phyloP scores from a whole-genome alignment of 2,888 invertebrate species.

The Gymnoscelis rufifasciata region DNA sequence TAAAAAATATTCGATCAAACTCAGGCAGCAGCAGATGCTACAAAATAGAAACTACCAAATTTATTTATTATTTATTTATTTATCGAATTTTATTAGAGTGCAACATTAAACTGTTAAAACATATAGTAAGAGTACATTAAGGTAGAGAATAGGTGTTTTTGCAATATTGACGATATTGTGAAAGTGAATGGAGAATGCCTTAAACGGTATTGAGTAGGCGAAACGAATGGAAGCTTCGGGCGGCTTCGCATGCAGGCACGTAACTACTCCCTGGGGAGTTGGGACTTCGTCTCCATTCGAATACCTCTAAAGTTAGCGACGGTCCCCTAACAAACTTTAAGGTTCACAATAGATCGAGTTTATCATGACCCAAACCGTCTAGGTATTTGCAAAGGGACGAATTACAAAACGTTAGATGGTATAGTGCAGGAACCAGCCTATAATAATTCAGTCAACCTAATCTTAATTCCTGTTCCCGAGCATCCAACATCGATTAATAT shows the following conservation, averaged over 20 bases:
- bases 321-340: conserved; percentile 28
- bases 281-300: conserved; percentile 47
- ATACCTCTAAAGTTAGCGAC: conserved; percentile 40
- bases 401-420: neutral
- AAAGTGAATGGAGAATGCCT: conserved; percentile 24
- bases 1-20: conserved; percentile 13
- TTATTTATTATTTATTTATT: too few relatives aligned
- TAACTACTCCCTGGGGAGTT: conserved; percentile 50
- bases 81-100: too few relatives aligned
- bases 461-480: conserved; percentile 18
- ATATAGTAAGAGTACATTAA: too few relatives aligned
- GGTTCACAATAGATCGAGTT: conserved; percentile 29
- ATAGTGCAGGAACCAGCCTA: neutral
- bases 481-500: conserved; percentile 19
- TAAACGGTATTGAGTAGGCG: conserved; percentile 32
- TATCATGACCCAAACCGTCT: conserved; percentile 15
- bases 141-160: conserved; percentile 14
- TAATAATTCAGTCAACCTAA: conserved; percentile 18
- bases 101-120: too few relatives aligned
- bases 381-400: conserved; percentile 15
- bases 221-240: conserved; percentile 32
- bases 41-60: conserved; percentile 16
- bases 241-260: conserved; percentile 49
- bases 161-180: conserved; percentile 16
- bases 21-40: conserved; percentile 12